phyloP scores from a whole-genome alignment of 2,797 vertebrate species.

The Buceros bicornis region DNA sequence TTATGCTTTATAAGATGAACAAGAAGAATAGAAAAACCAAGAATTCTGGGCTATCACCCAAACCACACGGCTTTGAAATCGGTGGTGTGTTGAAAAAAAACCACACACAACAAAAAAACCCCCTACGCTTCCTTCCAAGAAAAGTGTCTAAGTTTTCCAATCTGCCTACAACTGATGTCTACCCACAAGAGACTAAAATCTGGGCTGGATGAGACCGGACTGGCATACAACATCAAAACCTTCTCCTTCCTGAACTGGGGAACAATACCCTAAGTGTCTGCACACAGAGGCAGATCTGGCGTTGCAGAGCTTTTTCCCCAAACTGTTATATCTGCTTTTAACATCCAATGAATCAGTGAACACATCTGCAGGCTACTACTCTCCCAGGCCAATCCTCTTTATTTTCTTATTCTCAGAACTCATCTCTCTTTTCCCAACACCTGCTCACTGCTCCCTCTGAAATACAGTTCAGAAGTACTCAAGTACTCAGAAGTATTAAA shows the following conservation, averaged over 20 bases:
- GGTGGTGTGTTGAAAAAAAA: background rate
- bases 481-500: background rate
- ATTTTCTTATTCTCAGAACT: conserved; percentile 37
- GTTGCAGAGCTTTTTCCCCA: background rate
- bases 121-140: conserved; percentile 42
- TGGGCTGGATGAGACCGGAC: conserved; percentile 17
- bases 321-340: conserved; percentile 63
- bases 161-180: conserved; percentile 68
- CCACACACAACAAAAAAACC: background rate
- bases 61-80: conserved; percentile 75
- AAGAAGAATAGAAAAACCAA: conserved; percentile 58
- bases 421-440: conserved; percentile 54
- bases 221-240: conserved; percentile 30
- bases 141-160: conserved; percentile 61
- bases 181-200: conserved; percentile 66
- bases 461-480: conserved; percentile 5
- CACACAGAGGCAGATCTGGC: background rate
- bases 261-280: conserved; percentile 45
- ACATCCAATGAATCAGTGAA: conserved; percentile 50
- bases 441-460: conserved; percentile 50
- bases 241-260: background rate
- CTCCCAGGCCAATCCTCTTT: background rate
- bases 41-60: conserved; percentile 62
- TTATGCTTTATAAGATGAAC: conserved; percentile 39
- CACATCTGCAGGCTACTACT: conserved; percentile 13